Conservation (phyloP, 2,888 invertebrate species). For the Alsophila aescularia region DNA sequence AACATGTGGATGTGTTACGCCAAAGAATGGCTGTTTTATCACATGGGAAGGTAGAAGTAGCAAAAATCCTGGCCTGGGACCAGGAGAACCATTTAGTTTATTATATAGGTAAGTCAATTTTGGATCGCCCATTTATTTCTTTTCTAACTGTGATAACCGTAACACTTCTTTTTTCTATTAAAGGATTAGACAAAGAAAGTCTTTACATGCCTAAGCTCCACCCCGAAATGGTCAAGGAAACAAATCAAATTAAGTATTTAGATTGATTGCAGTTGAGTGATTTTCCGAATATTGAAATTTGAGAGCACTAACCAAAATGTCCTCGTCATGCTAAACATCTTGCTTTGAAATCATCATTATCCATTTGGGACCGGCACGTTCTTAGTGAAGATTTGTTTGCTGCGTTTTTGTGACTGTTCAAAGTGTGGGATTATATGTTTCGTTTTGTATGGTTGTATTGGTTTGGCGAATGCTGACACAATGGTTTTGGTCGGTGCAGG, state of each 20-base stretch:
- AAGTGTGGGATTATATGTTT: conserved; percentile 21
- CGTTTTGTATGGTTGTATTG: conserved; percentile 12
- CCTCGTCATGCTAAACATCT: conserved; percentile 46
- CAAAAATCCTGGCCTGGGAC: conserved; percentile 93
- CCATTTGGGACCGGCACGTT: conserved; percentile 35
- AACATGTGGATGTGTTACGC: conserved; percentile 92
- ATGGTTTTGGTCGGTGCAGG: conserved; percentile 73
- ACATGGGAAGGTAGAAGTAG: conserved; percentile 93
- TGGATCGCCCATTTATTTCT: background rate
- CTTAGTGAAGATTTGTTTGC: conserved; percentile 35
- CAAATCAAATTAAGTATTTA: conserved; percentile 81
- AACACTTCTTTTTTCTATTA: conserved; percentile 48
- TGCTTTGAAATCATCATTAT: conserved; percentile 35
- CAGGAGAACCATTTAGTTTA: conserved; percentile 92
- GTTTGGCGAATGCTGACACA: conserved; percentile 27
- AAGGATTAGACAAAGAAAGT: conserved; percentile 74
- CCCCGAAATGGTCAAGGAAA: conserved; percentile 70
- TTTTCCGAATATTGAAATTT: conserved; percentile 47
- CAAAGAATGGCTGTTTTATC: conserved; percentile 93
- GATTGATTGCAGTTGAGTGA: conserved; percentile 71
- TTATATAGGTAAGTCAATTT: conserved; percentile 80
- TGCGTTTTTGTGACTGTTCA: conserved; percentile 34
- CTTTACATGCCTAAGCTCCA: conserved; percentile 67
- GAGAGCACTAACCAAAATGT: conserved; percentile 54
- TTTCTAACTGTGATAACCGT: conserved; percentile 23